Conservation (phyloP, 2,797 vertebrate species). For the Pseudochromis fuscus region DNA sequence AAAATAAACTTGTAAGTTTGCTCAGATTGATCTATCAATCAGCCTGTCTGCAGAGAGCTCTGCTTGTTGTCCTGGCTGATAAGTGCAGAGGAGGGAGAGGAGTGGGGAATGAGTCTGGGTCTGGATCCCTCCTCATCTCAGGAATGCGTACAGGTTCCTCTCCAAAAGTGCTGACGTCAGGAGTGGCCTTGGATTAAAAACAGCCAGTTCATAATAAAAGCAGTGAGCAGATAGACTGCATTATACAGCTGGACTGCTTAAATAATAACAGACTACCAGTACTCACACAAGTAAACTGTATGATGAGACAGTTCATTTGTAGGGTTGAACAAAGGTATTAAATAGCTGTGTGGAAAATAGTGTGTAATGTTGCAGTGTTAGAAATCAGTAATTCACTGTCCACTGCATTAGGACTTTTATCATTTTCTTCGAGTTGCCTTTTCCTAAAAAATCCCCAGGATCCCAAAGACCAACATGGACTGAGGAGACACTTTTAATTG, state of each 20-base stretch:
- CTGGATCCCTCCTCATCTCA: slow-evolving; percentile 72
- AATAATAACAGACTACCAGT: background rate
- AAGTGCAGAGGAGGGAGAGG: slow-evolving; percentile 12
- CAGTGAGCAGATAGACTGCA: slow-evolving; percentile 27
- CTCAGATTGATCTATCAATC: slow-evolving; percentile 53
- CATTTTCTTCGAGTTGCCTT: slow-evolving; percentile 5
- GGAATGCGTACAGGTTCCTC: slow-evolving; percentile 74
- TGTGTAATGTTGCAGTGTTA: background rate
- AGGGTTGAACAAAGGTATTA: background rate
- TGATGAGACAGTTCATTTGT: background rate
- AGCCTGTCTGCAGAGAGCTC: slow-evolving; percentile 44
- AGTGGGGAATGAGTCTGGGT: slow-evolving; percentile 23
- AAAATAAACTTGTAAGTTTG: slow-evolving; percentile 17
- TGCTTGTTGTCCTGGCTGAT: slow-evolving; percentile 63
- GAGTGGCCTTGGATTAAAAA: slow-evolving; percentile 72
- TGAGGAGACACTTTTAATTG: slow-evolving; percentile 25
- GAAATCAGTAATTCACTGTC: background rate
- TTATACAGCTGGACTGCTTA: slow-evolving; percentile 20
- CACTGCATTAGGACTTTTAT: slow-evolving; percentile 8
- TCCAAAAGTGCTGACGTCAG: slow-evolving; percentile 76
- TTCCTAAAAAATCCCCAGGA: slow-evolving; percentile 26
- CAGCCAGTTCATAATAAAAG: slow-evolving; percentile 59
- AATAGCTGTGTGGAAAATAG: background rate
- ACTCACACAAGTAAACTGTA: background rate
- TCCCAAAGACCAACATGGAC: slow-evolving; percentile 8